Base-by-base conservation (phyloP, 2,797 vertebrate species). In the Paguma larvata region DNA sequence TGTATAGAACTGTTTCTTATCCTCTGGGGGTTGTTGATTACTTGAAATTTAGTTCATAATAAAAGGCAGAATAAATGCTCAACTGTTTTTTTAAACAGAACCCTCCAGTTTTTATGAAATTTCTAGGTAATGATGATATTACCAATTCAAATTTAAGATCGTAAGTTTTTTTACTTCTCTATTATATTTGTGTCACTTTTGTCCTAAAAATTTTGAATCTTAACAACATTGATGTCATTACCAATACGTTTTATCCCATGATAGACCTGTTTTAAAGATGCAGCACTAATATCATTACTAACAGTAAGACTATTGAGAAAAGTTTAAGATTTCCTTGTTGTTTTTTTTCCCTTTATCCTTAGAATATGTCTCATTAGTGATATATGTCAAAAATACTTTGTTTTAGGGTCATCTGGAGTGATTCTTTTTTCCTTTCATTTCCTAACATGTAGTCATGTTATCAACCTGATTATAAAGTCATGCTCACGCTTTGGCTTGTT, bases 401-500 rank as follows among this genome's bases (percentile, higher is more conserved):
- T 87, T 92, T 91, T 72, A 79, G 51, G n/a, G 32, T 78, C 46
- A 79, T 16, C 13, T 67, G 48, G 56, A 72, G 23, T 87, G 62
- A 67, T 32, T 67, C 5, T 79, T 79, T n/a, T 56, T 59, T 77
- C 59, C 30, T 15, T 32, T n/a, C n/a, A n/a, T n/a, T n/a, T n/a
- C n/a, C n/a, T n/a, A n/a, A n/a, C n/a, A n/a, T 83, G 38, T 90
- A 77, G 38, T 70, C 38, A 84, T 84, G 21, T 87, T 91, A 46
- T 90, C 80, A 92, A 80, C 5, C 38, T 96, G 70, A 87, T 87
- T 87, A 65, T 80, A 95, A 96, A 70, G 25, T 84, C 77, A 91
- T 87, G 16, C 73, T 95, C 38, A 8, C 56, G 2, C 84, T 96
- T 95, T 53, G 56, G 32, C 56, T 95, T 96, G 32, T 95, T 96